phyloP scores from a whole-genome alignment of 2,888 invertebrate genomes.

The Patella pellucida region DNA sequence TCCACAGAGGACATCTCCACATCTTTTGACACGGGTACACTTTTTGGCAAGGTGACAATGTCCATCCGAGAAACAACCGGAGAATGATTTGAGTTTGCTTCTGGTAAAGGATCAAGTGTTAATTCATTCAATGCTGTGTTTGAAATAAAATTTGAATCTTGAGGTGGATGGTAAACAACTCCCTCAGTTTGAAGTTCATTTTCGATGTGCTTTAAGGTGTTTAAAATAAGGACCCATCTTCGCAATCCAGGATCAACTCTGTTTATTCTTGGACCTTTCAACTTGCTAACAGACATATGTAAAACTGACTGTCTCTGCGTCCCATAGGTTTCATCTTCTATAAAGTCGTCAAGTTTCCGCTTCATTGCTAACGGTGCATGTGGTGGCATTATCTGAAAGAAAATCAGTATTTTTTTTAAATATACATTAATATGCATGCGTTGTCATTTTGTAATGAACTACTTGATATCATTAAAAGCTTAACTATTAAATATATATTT shows the following conservation, averaged over 20 bases:
- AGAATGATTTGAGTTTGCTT: constrained; percentile 1
- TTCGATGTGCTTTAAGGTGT: constrained; percentile 89
- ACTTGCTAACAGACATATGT: constrained; percentile 91
- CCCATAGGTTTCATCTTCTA: constrained; percentile 28
- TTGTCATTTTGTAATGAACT: background rate
- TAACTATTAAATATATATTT: background rate
- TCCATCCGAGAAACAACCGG: background rate
- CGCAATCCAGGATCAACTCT: constrained; percentile 87
- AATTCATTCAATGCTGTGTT: constrained; percentile 28
- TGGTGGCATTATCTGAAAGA: constrained; percentile 24
- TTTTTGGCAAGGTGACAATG: background rate
- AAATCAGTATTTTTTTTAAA: background rate
- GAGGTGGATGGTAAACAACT: constrained; percentile 40
- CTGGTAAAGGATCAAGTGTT: constrained; percentile 35
- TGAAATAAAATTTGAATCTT: constrained; percentile 26
- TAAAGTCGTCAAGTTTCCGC: constrained; percentile 30
- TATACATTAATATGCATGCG: background rate
- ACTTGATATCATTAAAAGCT: background rate
- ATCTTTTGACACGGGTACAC: background rate
- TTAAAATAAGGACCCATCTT: constrained; percentile 92
- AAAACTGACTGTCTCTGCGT: constrained; percentile 83
- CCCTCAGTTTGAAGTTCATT: constrained; percentile 80
- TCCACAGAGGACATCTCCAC: background rate
- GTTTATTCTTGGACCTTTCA: constrained; percentile 77
- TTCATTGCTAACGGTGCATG: constrained; percentile 23